Evolutionary conservation across 2,113 vertebrate species (phyloP).

Genomic region (Corythoichthys intestinalis): DNA sequence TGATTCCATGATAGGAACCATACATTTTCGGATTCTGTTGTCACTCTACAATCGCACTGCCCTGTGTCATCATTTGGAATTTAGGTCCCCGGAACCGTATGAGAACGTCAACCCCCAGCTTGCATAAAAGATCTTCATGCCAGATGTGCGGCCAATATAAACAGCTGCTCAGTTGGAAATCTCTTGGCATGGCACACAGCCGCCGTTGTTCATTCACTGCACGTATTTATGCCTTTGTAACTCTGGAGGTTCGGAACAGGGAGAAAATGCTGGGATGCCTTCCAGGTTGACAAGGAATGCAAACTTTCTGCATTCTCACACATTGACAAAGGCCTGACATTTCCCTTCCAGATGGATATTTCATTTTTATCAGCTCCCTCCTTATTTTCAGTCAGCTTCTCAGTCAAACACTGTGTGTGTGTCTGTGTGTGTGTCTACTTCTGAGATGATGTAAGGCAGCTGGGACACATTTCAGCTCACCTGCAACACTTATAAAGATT

Average conservation of each 20-base stretch:
- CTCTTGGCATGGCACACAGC: constrained; percentile 2
- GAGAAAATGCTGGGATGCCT: constrained; percentile 19
- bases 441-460: not conserved
- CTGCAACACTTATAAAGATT: not conserved
- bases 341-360: constrained; percentile 19
- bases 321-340: constrained; percentile 19
- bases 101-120: constrained; percentile 8
- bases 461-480: not conserved
- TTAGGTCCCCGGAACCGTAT: constrained; percentile 6
- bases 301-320: constrained; percentile 32
- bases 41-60: not conserved
- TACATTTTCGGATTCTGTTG: not conserved
- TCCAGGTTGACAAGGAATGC: constrained; percentile 37
- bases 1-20: not conserved
- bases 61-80: not conserved
- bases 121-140: constrained; percentile 3
- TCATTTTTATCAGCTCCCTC: not conserved
- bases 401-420: not conserved
- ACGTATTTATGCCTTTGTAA: constrained; percentile 13
- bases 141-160: constrained; percentile 41
- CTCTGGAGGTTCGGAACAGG: not conserved
- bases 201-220: not conserved
- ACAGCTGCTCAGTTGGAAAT: constrained; percentile 14
- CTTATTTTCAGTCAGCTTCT: not conserved
- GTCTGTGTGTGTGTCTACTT: not conserved